Conservation (phyloP, 2,113 vertebrate species). For the Hydropotes inermis region DNA sequence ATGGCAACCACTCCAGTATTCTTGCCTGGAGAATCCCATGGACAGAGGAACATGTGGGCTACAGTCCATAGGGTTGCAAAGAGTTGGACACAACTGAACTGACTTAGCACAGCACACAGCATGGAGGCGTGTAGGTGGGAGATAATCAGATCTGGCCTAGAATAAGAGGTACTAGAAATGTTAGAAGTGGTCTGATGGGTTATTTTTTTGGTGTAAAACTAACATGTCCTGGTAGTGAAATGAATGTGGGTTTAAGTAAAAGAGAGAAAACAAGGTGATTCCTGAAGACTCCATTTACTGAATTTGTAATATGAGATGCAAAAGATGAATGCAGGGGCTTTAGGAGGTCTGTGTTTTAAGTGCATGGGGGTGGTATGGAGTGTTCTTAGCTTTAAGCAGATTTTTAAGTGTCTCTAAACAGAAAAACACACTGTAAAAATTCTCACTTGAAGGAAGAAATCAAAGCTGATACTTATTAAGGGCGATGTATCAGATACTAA, state of each 20-base stretch:
- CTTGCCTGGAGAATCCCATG: background rate
- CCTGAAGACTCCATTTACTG: background rate
- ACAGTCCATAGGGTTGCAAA: background rate
- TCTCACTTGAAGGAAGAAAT: background rate
- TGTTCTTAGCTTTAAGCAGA: background rate
- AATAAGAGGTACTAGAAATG: background rate
- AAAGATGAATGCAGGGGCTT: background rate
- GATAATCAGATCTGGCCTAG: background rate
- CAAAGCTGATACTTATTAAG: background rate
- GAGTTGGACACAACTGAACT: background rate
- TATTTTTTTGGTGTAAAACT: background rate
- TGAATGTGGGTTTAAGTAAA: background rate
- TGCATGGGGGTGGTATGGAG: background rate
- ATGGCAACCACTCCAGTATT: background rate
- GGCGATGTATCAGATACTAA: background rate
- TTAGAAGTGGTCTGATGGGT: background rate
- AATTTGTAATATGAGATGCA: background rate
- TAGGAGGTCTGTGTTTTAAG: background rate
- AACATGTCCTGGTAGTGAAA: background rate
- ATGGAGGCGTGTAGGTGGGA: background rate
- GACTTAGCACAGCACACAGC: background rate
- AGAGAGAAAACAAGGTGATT: background rate
- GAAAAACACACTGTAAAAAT: background rate
- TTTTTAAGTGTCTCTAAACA: background rate
- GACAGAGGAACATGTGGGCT: background rate